Base-by-base conservation (phyloP, 37 sponge, comb jelly and placozoan species). In the Theonella swinhoei region DNA sequence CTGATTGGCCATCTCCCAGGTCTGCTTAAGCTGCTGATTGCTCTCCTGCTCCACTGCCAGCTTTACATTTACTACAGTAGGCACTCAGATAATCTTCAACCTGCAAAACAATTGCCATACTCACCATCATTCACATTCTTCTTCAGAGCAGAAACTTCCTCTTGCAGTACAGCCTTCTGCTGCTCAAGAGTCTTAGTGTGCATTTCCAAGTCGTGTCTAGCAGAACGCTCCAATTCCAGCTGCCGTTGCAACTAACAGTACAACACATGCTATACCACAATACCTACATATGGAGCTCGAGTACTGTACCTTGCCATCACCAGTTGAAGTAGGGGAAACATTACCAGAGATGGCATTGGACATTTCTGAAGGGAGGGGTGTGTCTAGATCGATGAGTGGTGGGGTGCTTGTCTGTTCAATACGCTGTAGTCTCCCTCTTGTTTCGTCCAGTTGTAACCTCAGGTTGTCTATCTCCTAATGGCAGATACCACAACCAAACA, bases 1-100 rank as follows among this genome's bases (percentile, higher is more conserved):
- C 3, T 80, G 47, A 42, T 93, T 93, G 47, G 93, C 93, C 30
- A 77, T 35, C 17, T 81, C 82, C 93, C 93, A 93, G 0, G 86
- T 85, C 38, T 85, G 20, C 61, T 77, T 85, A 8, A 88, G 64
- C 25, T 73, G 77, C 0, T 58, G 62, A 33, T 68, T 4, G 8
- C 42, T 24, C 24, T 29, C 58, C 8, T 64, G 39, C 73, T 83
- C 75, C 0, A 28, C 35, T 8, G 28, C 43, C 1, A 41, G 31
- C 60, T 89, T 32, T 34, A 62, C 29, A 24, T 11, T 76, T 5
- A 60, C 80, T 85, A 43, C 59, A 67, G 29, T 35, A 1, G 26
- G 61, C 4, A 3, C 32, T 7, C 11, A 47, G 11, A 47, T 39
- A 80, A 2, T 80, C 32, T 67, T 36, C 40, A 80, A n/a, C 68